Evolutionary conservation across 2,113 vertebrate species (phyloP), one percentile per base, ranked within the genome.

Genomic region (Colaptes auratus): DNA sequence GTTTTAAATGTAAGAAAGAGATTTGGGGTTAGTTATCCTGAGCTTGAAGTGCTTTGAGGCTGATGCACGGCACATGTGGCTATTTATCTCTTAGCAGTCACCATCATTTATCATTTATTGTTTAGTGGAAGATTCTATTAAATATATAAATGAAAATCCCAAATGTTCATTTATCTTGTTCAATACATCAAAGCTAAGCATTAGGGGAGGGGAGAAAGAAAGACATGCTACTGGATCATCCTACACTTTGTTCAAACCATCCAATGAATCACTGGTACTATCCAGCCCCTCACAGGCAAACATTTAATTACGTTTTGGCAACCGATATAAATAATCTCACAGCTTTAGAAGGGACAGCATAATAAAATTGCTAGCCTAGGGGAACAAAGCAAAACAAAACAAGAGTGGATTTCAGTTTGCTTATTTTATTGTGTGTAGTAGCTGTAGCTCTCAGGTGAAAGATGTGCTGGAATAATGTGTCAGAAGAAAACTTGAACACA

Each of bases 101-200:
- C 61, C 70, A 28, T 31, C 23, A 58, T 78, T 46, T 39, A 48
- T 73, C 20, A 19, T 52, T 74, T 56, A 66, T 69, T 81, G 56
- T 76, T 91, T 90, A 88, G 48, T 86, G 65, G 33, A 74, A 75
- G n/a, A 80, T 35, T 83, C 19, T 64, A 75, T 87, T 81, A 91
- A 86, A 81, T 74, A 58, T 55, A 63, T 58, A 81, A 19, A 42
- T 50, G 44, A 74, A 65, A 71, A 75, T 72, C 24, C 27, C 56
- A 70, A 86, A 18, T 25, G 12, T 82, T 77, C 11, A 23, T 55
- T 66, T 82, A 21, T 79, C 59, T 82, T 73, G 30, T 77, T 90
- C 65, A 70, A 6, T 58, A 15, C 31, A 52, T 60, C 13, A n/a
- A 61, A 76, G 59, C 18, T 79, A 80, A 89, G 9, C 16, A 66